phyloP scores from a whole-genome alignment of 2,888 invertebrate genomes.

The Eurytoma californica region DNA sequence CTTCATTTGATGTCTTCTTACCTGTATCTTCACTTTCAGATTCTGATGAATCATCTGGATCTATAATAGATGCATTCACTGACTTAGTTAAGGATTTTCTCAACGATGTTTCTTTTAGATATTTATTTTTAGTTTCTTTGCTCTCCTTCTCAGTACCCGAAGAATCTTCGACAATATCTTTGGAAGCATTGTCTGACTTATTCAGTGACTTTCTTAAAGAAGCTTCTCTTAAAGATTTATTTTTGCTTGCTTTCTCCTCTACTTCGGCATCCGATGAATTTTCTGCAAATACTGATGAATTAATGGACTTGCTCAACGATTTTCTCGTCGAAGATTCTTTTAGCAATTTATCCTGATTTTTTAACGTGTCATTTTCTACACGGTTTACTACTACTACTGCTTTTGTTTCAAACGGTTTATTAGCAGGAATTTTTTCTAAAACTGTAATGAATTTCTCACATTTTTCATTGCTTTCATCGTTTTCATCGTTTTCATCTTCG shows the following conservation, averaged over 20 bases:
- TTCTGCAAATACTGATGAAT: too few relatives aligned
- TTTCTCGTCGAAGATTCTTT: too few relatives aligned
- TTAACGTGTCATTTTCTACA: neutral
- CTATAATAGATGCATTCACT: too few relatives aligned
- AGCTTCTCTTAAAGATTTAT: slow-evolving; percentile 14
- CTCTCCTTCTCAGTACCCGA: slow-evolving; percentile 22
- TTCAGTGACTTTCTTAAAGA: slow-evolving; percentile 46
- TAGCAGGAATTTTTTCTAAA: too few relatives aligned
- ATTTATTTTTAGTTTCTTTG: neutral
- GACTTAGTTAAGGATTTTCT: too few relatives aligned
- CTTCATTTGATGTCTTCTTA: neutral
- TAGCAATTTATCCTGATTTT: neutral
- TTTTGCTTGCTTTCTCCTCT: slow-evolving; percentile 11
- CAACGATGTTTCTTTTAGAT: neutral
- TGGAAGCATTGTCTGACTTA: slow-evolving; percentile 10
- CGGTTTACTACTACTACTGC: slow-evolving; percentile 29
- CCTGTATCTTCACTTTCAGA: too few relatives aligned
- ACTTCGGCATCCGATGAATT: slow-evolving; percentile 20
- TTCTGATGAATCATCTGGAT: too few relatives aligned
- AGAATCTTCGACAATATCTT: slow-evolving; percentile 8
- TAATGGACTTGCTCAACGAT: too few relatives aligned
- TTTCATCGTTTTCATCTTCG: too few relatives aligned
- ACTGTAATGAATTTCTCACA: too few relatives aligned
- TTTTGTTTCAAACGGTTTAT: neutral
- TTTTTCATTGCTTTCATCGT: too few relatives aligned